A percentile compares a stretch with the other conserved stretches of the same genome.
Evolutionary conservation across 2,888 invertebrate genomes (phyloP).

Genomic region (Argynnis bischoffii): DNA sequence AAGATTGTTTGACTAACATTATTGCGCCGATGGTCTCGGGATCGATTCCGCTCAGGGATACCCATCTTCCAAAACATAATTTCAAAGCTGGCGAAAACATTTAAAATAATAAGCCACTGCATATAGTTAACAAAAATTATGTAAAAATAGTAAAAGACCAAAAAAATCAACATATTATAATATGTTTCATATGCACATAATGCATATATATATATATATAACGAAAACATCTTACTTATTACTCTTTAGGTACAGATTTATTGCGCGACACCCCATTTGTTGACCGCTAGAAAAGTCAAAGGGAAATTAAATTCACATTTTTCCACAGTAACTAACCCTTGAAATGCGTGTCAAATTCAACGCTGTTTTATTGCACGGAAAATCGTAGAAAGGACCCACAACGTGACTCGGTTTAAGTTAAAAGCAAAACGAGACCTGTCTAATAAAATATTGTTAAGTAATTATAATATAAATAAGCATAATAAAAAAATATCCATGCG

Average conservation of each 20-base stretch:
- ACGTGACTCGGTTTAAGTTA: constrained; percentile 45
- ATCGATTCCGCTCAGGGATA: no score
- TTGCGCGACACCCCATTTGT: constrained; percentile 16
- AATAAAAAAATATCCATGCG: no score
- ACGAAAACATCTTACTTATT: constrained; percentile 17
- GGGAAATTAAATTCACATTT: constrained; percentile 61
- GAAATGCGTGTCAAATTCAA: constrained; percentile 66
- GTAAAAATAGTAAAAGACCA: background rate
- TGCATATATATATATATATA: background rate
- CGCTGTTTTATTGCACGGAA: constrained; percentile 71
- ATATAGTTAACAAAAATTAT: no score
- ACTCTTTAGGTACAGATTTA: constrained; percentile 3
- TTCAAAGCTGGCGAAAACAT: no score
- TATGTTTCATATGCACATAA: background rate
- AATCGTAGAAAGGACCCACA: constrained; percentile 59
- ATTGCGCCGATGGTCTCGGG: no score
- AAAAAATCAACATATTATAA: background rate
- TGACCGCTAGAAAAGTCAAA: constrained; percentile 28
- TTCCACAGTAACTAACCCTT: constrained; percentile 63
- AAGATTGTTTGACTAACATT: no score
- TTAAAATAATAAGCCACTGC: no score
- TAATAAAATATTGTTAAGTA: no score
- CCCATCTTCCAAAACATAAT: no score
- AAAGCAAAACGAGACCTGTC: background rate
- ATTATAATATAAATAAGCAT: no score